Evolutionary conservation across 2,888 invertebrate species (phyloP).

Genomic region (Eristalinus sepulchralis): DNA sequence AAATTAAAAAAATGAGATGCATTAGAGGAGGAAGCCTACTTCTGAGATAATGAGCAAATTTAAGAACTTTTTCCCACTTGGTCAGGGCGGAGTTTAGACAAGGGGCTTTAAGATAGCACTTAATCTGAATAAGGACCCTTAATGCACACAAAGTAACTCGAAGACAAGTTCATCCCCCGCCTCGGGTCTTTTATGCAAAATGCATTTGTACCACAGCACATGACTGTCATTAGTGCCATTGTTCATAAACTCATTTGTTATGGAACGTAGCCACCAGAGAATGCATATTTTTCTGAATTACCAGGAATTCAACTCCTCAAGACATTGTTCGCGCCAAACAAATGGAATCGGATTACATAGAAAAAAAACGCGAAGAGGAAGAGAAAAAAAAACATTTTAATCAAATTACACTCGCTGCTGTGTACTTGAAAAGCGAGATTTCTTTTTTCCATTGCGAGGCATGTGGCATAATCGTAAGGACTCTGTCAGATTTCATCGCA

Average conservation of each 20-base stretch:
- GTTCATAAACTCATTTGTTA: background rate
- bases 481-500: conserved; percentile 17
- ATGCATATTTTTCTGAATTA: background rate
- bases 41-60: background rate
- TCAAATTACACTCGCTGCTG: conserved; percentile 51
- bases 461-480: conserved; percentile 3
- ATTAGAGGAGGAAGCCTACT: conserved; percentile 17
- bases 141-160: background rate
- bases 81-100: background rate
- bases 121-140: background rate
- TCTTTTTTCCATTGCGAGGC: conserved; percentile 16
- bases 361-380: background rate
- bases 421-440: conserved; percentile 37
- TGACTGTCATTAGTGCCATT: background rate
- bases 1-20: conserved; percentile 19
- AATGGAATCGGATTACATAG: background rate
- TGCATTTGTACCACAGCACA: background rate
- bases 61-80: background rate
- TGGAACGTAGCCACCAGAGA: background rate
- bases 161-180: background rate
- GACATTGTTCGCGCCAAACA: conserved; percentile 6
- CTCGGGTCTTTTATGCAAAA: background rate
- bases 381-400: conserved; percentile 33
- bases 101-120: background rate
- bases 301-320: background rate